These are phyloP conservation scores for Pollachius pollachius DNA, from an alignment of 2,113 vertebrate genomes.

Conservation along the genomic window DNA sequence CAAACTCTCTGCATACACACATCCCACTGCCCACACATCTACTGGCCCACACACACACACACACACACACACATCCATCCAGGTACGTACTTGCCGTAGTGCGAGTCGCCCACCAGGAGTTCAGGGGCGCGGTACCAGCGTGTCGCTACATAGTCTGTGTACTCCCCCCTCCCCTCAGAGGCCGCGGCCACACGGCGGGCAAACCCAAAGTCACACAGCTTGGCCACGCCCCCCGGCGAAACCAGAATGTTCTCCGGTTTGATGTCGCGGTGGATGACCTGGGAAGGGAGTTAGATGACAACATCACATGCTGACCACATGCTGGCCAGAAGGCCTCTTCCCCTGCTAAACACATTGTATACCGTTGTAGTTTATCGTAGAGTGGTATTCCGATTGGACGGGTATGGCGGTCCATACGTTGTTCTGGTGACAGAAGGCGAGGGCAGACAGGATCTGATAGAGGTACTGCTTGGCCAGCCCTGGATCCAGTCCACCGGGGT, in stretches of 20 bases:
- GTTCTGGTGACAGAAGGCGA: conserved; percentile 86
- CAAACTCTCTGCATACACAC: no score
- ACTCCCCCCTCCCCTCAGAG: conserved; percentile 73
- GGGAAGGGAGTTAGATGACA: conserved; percentile 15
- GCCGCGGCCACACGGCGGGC: conserved; percentile 78
- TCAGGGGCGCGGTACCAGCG: conserved; percentile 91
- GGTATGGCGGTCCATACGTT: conserved; percentile 74
- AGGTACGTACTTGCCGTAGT: conserved; percentile 82
- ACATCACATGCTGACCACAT: neutral
- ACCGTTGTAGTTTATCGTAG: no score
- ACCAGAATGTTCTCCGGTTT: conserved; percentile 93
- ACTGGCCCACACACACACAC: no score
- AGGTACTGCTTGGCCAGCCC: conserved; percentile 75
- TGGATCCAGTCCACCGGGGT: conserved; percentile 77
- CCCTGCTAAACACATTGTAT: no score
- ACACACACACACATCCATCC: conserved; percentile 11
- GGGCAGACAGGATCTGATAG: conserved; percentile 84
- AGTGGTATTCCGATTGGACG: neutral
- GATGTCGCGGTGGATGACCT: conserved; percentile 92
- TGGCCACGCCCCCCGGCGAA: conserved; percentile 84
- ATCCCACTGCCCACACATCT: no score
- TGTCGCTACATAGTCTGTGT: conserved; percentile 89
- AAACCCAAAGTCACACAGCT: conserved; percentile 91
- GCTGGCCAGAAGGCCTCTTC: no score
- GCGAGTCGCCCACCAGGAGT: conserved; percentile 86